A percentile compares a stretch with the other conserved stretches of the same genome.
Conservation (phyloP, 2,113 vertebrate genomes). For the Myotis lucifugus region DNA sequence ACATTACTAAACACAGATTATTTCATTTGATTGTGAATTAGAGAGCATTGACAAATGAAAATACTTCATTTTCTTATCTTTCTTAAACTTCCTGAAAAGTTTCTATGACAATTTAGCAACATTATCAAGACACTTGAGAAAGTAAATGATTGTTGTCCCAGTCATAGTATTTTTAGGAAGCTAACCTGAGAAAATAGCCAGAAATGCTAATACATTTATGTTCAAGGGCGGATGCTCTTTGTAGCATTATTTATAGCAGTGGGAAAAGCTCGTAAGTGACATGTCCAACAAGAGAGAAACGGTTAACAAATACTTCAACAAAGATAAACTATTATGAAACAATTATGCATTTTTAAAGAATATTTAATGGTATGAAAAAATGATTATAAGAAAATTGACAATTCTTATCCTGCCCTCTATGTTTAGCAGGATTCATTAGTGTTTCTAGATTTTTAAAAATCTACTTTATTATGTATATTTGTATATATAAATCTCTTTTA, state of each 20-base stretch:
- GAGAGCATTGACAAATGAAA: neutral
- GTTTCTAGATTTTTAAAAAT: neutral
- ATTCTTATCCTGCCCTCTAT: neutral
- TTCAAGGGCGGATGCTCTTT: neutral
- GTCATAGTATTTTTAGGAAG: slow-evolving; percentile 17
- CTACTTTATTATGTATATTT: neutral
- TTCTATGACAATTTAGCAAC: neutral
- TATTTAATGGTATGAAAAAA: neutral
- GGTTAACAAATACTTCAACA: neutral
- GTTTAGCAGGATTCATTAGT: neutral
- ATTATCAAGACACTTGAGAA: neutral
- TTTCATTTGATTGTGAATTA: neutral
- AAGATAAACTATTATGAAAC: neutral
- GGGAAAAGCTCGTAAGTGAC: neutral
- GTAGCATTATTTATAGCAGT: neutral
- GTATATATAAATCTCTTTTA: neutral
- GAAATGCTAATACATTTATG: neutral
- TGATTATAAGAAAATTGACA: neutral
- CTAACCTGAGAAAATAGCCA: neutral
- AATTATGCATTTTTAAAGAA: neutral
- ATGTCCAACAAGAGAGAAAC: neutral
- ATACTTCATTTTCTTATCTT: neutral
- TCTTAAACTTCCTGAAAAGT: slow-evolving; percentile 29
- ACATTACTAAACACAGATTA: no score
- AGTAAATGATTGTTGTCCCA: neutral